Evolutionary conservation across 1,140 invertebrate species (phyloP).

Genomic region (Diplogasteroides magnus): DNA sequence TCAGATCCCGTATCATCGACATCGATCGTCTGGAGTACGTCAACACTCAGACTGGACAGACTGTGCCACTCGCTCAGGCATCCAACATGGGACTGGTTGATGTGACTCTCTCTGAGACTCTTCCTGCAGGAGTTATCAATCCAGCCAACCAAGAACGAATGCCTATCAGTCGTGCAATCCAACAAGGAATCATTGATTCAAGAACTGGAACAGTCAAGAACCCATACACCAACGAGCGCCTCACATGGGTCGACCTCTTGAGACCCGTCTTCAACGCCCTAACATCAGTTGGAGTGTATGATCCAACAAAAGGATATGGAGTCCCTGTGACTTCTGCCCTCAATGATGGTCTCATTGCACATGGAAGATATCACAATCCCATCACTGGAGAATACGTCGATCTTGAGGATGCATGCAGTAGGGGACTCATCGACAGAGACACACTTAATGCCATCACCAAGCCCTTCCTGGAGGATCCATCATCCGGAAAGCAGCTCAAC

Average conservation of each 20-base stretch:
- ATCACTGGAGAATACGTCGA: conserved; percentile 68
- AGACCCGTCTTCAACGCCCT: conserved; percentile 50
- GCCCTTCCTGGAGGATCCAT: conserved; percentile 70
- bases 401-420: conserved; percentile 75
- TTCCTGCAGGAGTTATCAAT: conserved; percentile 49
- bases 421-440: conserved; percentile 77
- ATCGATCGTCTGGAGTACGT: conserved; percentile 43
- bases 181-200: conserved; percentile 75
- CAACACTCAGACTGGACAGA: conserved; percentile 46
- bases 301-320: conserved; percentile 72
- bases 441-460: conserved; percentile 77
- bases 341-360: conserved; percentile 77
- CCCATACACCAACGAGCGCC: conserved; percentile 43
- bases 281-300: conserved; percentile 53
- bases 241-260: conserved; percentile 51
- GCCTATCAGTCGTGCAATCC: conserved; percentile 75
- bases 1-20: conserved; percentile 55
- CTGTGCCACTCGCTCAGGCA: conserved; percentile 44
- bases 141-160: conserved; percentile 59
- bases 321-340: conserved; percentile 77
- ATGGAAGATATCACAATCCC: conserved; percentile 75
- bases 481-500: conserved; percentile 63
- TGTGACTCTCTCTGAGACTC: conserved; percentile 52
- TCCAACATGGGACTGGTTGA: conserved; percentile 53
- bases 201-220: conserved; percentile 71